Evolutionary conservation across 2,888 invertebrate species (phyloP), one percentile per base, ranked within the genome.

Genomic region (Phrixothrix hirtus): DNA sequence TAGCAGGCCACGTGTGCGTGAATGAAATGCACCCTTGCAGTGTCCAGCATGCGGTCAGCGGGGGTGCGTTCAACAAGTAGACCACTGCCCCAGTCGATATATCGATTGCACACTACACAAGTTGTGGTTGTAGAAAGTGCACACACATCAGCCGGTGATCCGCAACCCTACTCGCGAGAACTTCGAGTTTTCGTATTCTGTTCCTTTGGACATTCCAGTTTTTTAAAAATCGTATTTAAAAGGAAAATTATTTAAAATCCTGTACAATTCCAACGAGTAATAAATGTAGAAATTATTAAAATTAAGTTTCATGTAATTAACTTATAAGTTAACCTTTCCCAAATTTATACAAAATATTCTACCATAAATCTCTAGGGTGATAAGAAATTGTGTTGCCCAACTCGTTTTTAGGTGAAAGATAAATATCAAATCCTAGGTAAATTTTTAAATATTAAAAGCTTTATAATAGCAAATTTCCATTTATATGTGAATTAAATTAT

Each of bases 21-120:
- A 70, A 70, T 68, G 67, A 66, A 69, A 69, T 67, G 68, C 69
- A 68, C 67, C 67, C 69, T 61, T 63, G 60, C 62, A 64, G 42
- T 44, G 65, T 58, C 58, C 58, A 63, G 63, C 64, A 57, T 61
- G 62, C 61, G 63, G 65, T 61, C 63, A 60, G 64, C 58, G 60
- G 60, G 64, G 64, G 66, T 53, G 58, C 68, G 70, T 68, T 74
- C 74, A 74, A 74, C 74, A 74, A 74, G 74, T 74, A 73, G 73
- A 73, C 70, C 71, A 72, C 68, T 71, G 68, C 66, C 69, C 68
- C 67, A 69, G 69, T 74, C 74, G 72, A 74, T 74, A 74, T 74
- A 74, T 74, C 71, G 74, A 74, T 73, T 72, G 62, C 63, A 62
- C 66, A 59, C 62, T 55, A 55, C 53, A 57, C 64, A 59, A 64